Evolutionary conservation across 92 coral and sea anemone genomes (phyloP).

Genomic region (Desmophyllum pertusum): DNA sequence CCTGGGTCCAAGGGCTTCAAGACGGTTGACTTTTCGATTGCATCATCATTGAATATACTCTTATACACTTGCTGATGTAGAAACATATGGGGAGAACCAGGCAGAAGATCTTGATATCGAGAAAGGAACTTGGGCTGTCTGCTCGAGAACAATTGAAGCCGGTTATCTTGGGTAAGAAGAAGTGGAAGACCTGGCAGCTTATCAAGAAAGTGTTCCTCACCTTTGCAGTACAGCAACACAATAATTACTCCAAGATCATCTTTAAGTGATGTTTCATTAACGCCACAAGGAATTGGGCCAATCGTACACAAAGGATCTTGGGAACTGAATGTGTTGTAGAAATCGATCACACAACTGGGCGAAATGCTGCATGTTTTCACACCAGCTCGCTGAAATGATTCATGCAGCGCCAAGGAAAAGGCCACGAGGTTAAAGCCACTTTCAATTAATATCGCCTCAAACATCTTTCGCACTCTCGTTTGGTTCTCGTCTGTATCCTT

Average conservation of each 20-base stretch:
- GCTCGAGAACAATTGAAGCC: slow-evolving; percentile 47
- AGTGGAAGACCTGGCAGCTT: slow-evolving; percentile 82
- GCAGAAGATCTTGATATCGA: slow-evolving; percentile 51
- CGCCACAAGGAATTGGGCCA: slow-evolving; percentile 47
- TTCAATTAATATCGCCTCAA: slow-evolving; percentile 40
- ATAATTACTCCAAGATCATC: background rate
- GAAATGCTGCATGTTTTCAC: slow-evolving; percentile 19
- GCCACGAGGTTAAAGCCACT: slow-evolving; percentile 61
- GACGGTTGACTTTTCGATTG: background rate
- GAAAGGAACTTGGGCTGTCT: slow-evolving; percentile 56
- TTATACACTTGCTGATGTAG: slow-evolving; percentile 35
- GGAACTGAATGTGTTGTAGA: slow-evolving; percentile 45
- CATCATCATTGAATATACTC: background rate
- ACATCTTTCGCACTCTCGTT: background rate
- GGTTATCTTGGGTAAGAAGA: slow-evolving; percentile 78
- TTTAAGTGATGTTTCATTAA: slow-evolving; percentile 41
- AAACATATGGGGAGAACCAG: slow-evolving; percentile 52
- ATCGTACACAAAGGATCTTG: slow-evolving; percentile 32
- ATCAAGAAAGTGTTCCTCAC: slow-evolving; percentile 42
- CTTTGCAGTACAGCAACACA: slow-evolving; percentile 69
- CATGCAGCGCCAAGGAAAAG: slow-evolving; percentile 46
- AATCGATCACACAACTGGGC: slow-evolving; percentile 37
- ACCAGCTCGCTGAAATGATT: slow-evolving; percentile 39
- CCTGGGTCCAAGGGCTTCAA: slow-evolving; percentile 28
- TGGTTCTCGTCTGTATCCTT: background rate